phyloP scores from a whole-genome alignment of 2,888 invertebrate species.

The Epinotia brunnichana region DNA sequence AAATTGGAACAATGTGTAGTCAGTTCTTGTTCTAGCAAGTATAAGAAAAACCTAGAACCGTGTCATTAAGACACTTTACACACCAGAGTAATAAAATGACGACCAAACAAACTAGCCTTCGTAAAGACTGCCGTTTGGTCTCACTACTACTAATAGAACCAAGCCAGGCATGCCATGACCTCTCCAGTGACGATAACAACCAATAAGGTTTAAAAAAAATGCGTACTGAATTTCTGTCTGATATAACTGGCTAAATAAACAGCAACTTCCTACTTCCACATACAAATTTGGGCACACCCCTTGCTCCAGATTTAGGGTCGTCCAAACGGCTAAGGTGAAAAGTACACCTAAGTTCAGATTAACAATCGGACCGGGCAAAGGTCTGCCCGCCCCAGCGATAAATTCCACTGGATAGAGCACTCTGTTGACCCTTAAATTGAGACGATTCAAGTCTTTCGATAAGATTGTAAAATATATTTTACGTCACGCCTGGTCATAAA shows the following conservation, averaged over 20 bases:
- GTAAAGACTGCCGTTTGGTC: background rate
- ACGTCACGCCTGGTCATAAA: too few species aligned
- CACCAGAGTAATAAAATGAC: background rate
- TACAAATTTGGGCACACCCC: conserved; percentile 52
- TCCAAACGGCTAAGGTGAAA: conserved; percentile 70
- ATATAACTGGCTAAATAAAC: too few species aligned
- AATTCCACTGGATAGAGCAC: conserved; percentile 59
- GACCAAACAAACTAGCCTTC: background rate
- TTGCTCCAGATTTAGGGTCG: conserved; percentile 65
- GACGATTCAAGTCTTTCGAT: conserved; percentile 16
- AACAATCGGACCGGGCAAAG: conserved; percentile 70
- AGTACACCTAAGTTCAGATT: conserved; percentile 79
- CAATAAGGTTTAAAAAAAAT: too few species aligned
- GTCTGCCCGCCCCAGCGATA: conserved; percentile 54
- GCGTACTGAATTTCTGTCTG: too few species aligned
- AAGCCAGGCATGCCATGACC: background rate
- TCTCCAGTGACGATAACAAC: too few species aligned
- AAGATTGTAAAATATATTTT: background rate
- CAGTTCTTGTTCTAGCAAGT: too few species aligned
- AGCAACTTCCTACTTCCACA: background rate
- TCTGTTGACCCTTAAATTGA: conserved; percentile 41
- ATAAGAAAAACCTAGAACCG: too few species aligned
- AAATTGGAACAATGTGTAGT: too few species aligned
- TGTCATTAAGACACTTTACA: too few species aligned
- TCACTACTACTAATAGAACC: background rate